A percentile compares a stretch with the other conserved stretches of the same genome.
These are phyloP conservation scores for Peromyscus californicus DNA, from an alignment of 2,113 vertebrate genomes.

Conservation along the genomic window DNA sequence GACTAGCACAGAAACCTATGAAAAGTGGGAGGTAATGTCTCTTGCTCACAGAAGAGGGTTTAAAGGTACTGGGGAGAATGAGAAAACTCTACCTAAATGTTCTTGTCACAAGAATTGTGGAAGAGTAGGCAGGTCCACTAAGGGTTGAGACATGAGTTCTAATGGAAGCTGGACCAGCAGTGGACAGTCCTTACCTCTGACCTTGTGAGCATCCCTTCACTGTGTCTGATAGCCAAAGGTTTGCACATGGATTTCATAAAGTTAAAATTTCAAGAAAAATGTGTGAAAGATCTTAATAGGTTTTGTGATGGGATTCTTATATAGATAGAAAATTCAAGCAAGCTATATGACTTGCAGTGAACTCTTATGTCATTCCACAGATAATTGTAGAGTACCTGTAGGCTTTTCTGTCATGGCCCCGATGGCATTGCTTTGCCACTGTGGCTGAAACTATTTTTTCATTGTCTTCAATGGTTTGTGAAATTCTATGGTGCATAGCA, in stretches of 20 bases:
- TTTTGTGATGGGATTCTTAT: background rate
- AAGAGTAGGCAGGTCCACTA: background rate
- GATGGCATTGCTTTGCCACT: background rate
- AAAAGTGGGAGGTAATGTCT: conserved; percentile 49
- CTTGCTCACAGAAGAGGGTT: background rate
- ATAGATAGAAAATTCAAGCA: background rate
- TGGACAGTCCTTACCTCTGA: background rate
- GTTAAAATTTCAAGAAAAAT: background rate
- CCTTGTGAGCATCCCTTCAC: background rate
- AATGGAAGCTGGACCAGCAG: background rate
- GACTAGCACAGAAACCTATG: conserved; percentile 40
- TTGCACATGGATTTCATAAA: background rate
- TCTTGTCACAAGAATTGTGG: background rate
- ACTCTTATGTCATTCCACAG: background rate
- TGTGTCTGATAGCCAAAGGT: background rate
- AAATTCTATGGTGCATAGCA: background rate
- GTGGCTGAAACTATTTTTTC: background rate
- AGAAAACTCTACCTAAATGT: background rate
- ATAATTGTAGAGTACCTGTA: background rate
- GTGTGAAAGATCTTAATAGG: fast-evolving
- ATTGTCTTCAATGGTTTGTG: background rate
- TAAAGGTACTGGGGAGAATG: conserved; percentile 35
- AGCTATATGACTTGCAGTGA: background rate
- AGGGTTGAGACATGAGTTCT: no score
- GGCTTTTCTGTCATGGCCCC: background rate